Evolutionary conservation across 2,888 invertebrate species (phyloP).

Genomic region (Malthinus flaveolus): DNA sequence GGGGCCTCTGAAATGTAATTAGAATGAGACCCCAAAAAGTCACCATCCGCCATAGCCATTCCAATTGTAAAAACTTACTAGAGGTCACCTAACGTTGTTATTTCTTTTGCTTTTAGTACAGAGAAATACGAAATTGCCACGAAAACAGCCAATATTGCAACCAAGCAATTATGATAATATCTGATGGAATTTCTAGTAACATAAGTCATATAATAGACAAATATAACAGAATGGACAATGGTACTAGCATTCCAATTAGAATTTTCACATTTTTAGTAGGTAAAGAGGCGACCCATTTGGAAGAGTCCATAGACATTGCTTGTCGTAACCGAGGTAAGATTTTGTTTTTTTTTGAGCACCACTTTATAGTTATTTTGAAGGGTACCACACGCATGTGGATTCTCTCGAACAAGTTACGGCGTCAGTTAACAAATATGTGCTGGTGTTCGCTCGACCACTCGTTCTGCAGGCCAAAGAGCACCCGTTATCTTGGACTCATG

Average conservation of each 20-base stretch:
- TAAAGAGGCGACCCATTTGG: slow-evolving; percentile 87
- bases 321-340: slow-evolving; percentile 82
- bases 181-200: slow-evolving; percentile 91
- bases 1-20: too few species aligned
- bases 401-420: slow-evolving; percentile 95
- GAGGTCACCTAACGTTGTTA: not conserved
- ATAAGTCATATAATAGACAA: slow-evolving; percentile 81
- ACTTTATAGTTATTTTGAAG: slow-evolving; percentile 53
- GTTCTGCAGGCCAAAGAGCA: slow-evolving; percentile 74
- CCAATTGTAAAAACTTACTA: too few species aligned
- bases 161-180: slow-evolving; percentile 94
- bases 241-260: slow-evolving; percentile 77
- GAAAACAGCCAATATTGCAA: slow-evolving; percentile 71
- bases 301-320: slow-evolving; percentile 92
- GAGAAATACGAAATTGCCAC: slow-evolving; percentile 57
- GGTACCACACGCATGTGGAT: slow-evolving; percentile 93
- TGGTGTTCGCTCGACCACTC: slow-evolving; percentile 86
- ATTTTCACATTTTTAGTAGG: slow-evolving; percentile 96
- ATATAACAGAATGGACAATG: slow-evolving; percentile 76
- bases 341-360: not conserved
- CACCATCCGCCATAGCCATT: too few species aligned
- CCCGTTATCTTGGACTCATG: slow-evolving; percentile 93
- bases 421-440: slow-evolving; percentile 94
- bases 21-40: too few species aligned
- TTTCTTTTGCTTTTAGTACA: slow-evolving; percentile 41